Base-by-base conservation (phyloP, 2,888 invertebrate genomes). In the Diadegma fenestrale region DNA sequence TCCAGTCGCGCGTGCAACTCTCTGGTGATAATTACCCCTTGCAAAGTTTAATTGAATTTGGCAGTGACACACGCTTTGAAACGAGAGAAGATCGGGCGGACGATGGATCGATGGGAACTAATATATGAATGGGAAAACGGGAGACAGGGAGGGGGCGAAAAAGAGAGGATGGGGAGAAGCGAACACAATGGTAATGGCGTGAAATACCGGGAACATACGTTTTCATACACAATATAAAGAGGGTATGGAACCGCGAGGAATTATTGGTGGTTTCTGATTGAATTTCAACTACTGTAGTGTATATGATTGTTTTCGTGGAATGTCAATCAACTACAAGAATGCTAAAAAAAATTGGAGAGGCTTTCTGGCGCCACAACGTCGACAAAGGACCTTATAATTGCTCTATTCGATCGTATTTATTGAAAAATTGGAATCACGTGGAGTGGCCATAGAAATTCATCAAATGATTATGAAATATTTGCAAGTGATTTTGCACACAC, bases 11-110 rank as follows among this genome's bases (percentile, higher is more conserved):
- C 63, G 69, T 64, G 79, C 58, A 61, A 72, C 66, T 63, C 61
- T 61, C 73, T 17, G 43, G 45, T 33, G 64, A 81, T 85, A 78
- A 85, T 82, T 85, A 69, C 69, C 45, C 75, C 51, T 68, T 68
- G 69, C 63, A 73, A 85, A 82, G 72, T 81, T 85, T 81, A 78
- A 85, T 85, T 85, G 81, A 85, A 85, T 85, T 81, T 85, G 81
- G 81, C 54, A 69, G 72, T 82, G 78, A 78, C 85, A 75, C 61
- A 82, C 75, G 78, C 77, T 58, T 54, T 63, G 64, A 71, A 75
- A 64, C 64, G 73, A 63, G 51, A 58, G 78, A 79, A 66, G 78
- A 64, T 66, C 77, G 58, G 64, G 33, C 77, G 77, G 68, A 82
- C 78, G 78, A 43, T 51, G 78, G 33, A 78, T 78, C 77, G 78